Evolutionary conservation across 2,797 vertebrate genomes (phyloP), one percentile per base, ranked within the genome.

Genomic region (Oreortyx pictus): DNA sequence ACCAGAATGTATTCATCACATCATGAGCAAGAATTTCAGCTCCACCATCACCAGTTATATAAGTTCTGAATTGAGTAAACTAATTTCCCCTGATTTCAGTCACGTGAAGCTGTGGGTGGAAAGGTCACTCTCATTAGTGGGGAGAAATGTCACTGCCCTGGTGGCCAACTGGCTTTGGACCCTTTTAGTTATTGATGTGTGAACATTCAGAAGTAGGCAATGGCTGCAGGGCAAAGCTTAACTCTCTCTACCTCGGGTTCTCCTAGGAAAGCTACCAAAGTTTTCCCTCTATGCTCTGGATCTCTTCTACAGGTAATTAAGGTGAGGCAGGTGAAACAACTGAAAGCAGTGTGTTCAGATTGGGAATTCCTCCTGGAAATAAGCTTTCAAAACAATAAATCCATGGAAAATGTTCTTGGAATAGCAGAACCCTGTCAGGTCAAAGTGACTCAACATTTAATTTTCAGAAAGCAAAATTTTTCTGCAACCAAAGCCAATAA

Each of bases 41-140:
- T 47, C 25, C 14, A 44, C 57, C 46, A 85, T 57, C 91, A 71
- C 41, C 66, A 29, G 76, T 84, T 88, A 81, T 60, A 47, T 65
- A 89, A 92, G 31, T 80, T 88, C 81, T 85, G 71, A 81, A 66
- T 24, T 47, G 73, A 81, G 81, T 90, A 92, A 94, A 96, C 93
- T 83, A 46, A 78, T 95, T 92, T 92, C 83, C 72, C 65, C 73
- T 57, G 71, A 90, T 92, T 95, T 92, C 84, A 88, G 64, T 72
- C 76, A 64, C 62, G 61, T 76, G 83, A 87, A 96, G 79, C 39
- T 1, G 54, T 68, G 80, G 83, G 93, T 95, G 72, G 67, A 96
- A 96, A 96, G 93, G 93, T 94, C 89, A 91, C 57, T 56, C 85
- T 96, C 90, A 94, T 96, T 97, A 97, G 76, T 60, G 60, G 61